These are phyloP conservation scores for Anas platyrhynchos DNA, from an alignment of 2,113 vertebrate species.

Conservation along the genomic window DNA sequence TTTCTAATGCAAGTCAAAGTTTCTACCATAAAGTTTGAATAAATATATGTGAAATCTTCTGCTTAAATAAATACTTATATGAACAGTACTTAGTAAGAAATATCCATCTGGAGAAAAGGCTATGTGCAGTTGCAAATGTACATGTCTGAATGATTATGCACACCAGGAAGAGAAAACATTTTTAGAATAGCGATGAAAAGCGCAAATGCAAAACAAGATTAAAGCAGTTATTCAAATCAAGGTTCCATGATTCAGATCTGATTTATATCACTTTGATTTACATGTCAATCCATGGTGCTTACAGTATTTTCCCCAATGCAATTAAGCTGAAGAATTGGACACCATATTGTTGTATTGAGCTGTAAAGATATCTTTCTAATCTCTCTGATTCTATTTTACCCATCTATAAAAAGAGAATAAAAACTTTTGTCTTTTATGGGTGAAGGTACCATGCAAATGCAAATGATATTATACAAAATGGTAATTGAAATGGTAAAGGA, in stretches of 20 bases:
- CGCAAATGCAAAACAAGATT: conserved; percentile 3
- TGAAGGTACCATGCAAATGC: conserved; percentile 50
- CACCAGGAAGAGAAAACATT: not conserved
- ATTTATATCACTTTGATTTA: conserved; percentile 47
- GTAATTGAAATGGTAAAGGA: conserved; percentile 44
- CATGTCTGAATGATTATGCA: not conserved
- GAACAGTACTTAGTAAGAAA: not conserved
- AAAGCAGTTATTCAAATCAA: conserved; percentile 27
- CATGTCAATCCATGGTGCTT: not conserved
- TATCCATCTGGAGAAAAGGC: not conserved
- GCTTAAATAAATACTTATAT: not conserved
- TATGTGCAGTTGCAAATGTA: not conserved
- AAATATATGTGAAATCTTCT: not conserved
- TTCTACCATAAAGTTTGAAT: not conserved
- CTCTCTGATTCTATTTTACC: conserved; percentile 37
- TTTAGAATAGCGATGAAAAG: conserved; percentile 22
- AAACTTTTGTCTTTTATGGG: conserved; percentile 44
- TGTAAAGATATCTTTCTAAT: conserved; percentile 16
- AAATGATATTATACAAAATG: conserved; percentile 46
- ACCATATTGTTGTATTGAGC: not conserved
- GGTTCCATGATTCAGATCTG: not conserved
- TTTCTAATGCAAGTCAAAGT: not conserved
- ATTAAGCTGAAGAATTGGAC: not conserved
- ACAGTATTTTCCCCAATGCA: conserved; percentile 10
- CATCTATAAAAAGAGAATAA: conserved; percentile 30